A percentile compares a stretch with the other conserved stretches of the same genome.
Conservation (phyloP, 2,888 invertebrate genomes). For the Lepidocyrtoides sp. region DNA sequence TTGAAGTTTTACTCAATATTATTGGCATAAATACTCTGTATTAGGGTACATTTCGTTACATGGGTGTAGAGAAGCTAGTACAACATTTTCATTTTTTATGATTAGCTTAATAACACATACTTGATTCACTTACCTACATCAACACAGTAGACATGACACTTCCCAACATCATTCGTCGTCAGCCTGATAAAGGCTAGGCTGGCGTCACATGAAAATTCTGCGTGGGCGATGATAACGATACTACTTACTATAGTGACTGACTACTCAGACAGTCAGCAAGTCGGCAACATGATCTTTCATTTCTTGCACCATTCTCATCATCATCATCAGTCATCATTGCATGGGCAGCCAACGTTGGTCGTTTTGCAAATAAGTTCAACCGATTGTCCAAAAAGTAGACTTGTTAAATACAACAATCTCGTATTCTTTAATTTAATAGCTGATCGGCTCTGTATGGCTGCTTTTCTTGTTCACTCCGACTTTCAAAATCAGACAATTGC, state of each 20-base stretch:
- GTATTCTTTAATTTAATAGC: too few species aligned
- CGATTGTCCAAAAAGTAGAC: slow-evolving; percentile 36
- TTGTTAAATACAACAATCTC: too few species aligned
- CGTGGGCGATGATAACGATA: slow-evolving; percentile 68
- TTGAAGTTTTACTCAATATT: not conserved
- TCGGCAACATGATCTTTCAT: slow-evolving; percentile 45
- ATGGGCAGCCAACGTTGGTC: not conserved
- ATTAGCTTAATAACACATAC: not conserved
- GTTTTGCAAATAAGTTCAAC: slow-evolving; percentile 11
- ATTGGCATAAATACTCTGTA: too few species aligned
- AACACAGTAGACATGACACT: not conserved
- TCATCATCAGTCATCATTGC: slow-evolving; percentile 30
- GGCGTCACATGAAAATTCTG: slow-evolving; percentile 71
- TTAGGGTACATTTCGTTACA: too few species aligned
- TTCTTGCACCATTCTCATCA: slow-evolving; percentile 23
- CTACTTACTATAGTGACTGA: too few species aligned
- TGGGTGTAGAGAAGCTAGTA: not conserved
- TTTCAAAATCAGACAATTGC: slow-evolving; percentile 53
- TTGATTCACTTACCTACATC: slow-evolving; percentile 62
- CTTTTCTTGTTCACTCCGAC: slow-evolving; percentile 12
- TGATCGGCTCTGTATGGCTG: not conserved
- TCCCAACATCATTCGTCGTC: not conserved
- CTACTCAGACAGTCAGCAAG: slow-evolving; percentile 3
- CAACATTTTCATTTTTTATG: not conserved
- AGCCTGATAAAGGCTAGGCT: slow-evolving; percentile 40